phyloP scores from a whole-genome alignment of 2,888 invertebrate species.

The Agrochola lychnidis region DNA sequence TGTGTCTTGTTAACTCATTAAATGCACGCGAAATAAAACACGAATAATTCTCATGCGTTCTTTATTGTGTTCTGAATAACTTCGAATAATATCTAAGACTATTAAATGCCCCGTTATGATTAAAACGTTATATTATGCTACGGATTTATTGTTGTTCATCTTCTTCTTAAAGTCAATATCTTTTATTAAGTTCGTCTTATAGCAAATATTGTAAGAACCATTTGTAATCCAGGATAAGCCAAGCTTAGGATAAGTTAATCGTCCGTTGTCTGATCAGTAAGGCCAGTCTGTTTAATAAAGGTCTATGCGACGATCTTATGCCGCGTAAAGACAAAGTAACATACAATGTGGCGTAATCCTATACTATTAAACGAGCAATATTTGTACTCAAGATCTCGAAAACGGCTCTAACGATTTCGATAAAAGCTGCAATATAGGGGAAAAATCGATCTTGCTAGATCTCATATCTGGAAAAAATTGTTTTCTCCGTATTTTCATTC shows the following conservation, averaged over 20 bases:
- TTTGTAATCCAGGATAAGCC: not conserved
- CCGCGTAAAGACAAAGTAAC: not conserved
- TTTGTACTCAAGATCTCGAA: too few species aligned
- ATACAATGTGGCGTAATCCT: too few species aligned
- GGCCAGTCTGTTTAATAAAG: not conserved
- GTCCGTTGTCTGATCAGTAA: not conserved
- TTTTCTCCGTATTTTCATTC: too few species aligned
- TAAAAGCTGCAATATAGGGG: too few species aligned
- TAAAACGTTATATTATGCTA: not conserved
- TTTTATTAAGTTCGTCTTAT: not conserved
- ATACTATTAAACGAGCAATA: too few species aligned
- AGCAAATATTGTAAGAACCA: not conserved
- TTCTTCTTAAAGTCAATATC: not conserved
- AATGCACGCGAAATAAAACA: conserved; percentile 44
- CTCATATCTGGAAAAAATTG: too few species aligned
- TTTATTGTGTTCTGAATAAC: conserved; percentile 23
- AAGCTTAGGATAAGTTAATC: not conserved
- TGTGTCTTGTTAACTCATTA: conserved; percentile 49
- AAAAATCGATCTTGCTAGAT: too few species aligned
- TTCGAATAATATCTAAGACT: conserved; percentile 15
- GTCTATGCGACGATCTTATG: not conserved
- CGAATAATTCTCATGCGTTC: conserved; percentile 29
- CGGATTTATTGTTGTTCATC: not conserved
- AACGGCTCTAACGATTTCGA: too few species aligned
- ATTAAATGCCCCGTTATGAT: conserved; percentile 29